These are phyloP conservation scores for Melanophora roralis DNA, from an alignment of 2,888 invertebrate species.

Conservation along the genomic window DNA sequence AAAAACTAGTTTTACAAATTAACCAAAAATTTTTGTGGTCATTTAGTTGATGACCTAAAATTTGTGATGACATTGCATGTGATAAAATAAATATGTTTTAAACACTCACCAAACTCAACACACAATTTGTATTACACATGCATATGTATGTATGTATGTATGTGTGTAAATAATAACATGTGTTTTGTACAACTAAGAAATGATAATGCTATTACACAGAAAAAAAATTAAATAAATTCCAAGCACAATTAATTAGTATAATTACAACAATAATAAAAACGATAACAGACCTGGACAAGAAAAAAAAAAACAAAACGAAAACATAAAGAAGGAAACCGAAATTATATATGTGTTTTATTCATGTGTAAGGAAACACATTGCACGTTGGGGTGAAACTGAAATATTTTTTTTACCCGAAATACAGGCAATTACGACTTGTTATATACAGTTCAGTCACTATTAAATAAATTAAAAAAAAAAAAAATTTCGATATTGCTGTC, in stretches of 20 bases:
- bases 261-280: constrained; percentile 8
- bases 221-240: constrained; percentile 24
- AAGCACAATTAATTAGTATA: constrained; percentile 54
- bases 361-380: not conserved
- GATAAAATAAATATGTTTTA: constrained; percentile 23
- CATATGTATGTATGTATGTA: not conserved
- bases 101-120: not conserved
- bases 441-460: too few species aligned
- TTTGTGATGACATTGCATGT: constrained; percentile 49
- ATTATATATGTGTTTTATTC: constrained; percentile 23
- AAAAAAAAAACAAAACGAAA: not conserved
- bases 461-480: too few species aligned
- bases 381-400: too few species aligned
- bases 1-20: constrained; percentile 7
- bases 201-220: constrained; percentile 18
- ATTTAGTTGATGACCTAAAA: constrained; percentile 39
- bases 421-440: too few species aligned
- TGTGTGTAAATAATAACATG: too few species aligned
- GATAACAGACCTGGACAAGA: not conserved
- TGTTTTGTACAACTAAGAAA: not conserved
- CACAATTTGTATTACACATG: not conserved
- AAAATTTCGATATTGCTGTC: too few species aligned
- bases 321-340: not conserved
- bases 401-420: too few species aligned
- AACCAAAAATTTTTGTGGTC: constrained; percentile 33